These are phyloP conservation scores for Prionace glauca DNA, from an alignment of 2,797 vertebrate species.

Conservation along the genomic window DNA sequence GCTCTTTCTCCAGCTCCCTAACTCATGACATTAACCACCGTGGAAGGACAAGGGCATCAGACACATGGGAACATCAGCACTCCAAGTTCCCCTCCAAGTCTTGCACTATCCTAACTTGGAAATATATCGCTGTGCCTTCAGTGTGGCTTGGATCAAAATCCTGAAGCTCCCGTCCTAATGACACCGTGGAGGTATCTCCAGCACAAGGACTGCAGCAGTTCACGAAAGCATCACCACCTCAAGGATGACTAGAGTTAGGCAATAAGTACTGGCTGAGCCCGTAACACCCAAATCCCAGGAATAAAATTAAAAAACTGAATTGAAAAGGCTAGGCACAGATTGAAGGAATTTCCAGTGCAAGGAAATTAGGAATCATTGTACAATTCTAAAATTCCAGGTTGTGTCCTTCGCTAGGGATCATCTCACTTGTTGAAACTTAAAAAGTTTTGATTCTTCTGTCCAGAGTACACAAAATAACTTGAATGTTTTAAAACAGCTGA, in stretches of 20 bases:
- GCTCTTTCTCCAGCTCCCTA: too few relatives aligned
- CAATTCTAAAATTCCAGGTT: background rate
- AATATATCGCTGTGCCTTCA: too few relatives aligned
- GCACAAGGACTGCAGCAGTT: background rate
- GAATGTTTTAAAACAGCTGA: background rate
- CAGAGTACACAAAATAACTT: background rate
- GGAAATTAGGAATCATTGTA: background rate
- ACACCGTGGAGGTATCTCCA: too few relatives aligned
- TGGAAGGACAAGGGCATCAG: too few relatives aligned
- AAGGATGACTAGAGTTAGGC: background rate
- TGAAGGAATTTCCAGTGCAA: background rate
- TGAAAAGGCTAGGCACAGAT: background rate
- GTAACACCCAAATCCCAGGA: background rate
- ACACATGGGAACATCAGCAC: too few relatives aligned
- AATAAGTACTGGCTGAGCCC: background rate
- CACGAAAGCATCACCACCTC: background rate
- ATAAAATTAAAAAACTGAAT: background rate
- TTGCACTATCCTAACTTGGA: too few relatives aligned
- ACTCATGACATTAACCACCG: too few relatives aligned
- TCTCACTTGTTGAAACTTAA: background rate
- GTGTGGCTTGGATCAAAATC: too few relatives aligned
- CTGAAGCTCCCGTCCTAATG: too few relatives aligned
- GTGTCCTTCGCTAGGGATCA: background rate
- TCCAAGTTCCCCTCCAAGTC: too few relatives aligned
- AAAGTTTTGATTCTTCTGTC: background rate